Evolutionary conservation across 2,888 invertebrate species (phyloP).

Genomic region (Platycheirus albimanus): DNA sequence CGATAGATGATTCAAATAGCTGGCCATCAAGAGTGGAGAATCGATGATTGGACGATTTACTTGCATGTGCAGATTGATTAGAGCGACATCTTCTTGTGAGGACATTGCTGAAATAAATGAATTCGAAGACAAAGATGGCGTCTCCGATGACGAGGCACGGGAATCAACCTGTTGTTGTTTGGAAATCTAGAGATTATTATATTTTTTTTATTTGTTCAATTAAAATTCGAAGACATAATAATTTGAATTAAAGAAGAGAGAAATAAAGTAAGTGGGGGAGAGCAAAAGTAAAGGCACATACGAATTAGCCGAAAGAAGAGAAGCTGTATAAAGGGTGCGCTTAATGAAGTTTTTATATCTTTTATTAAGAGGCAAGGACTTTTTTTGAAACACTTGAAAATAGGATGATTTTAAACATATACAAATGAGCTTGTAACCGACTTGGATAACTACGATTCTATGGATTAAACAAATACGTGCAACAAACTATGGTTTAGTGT

Average conservation of each 20-base stretch:
- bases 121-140: constrained; percentile 91
- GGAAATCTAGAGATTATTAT: constrained; percentile 57
- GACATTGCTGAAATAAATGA: constrained; percentile 95
- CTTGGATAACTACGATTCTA: neutral
- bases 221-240: neutral
- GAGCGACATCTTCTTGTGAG: constrained; percentile 95
- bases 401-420: constrained; percentile 5
- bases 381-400: too few relatives aligned
- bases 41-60: constrained; percentile 95
- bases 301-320: neutral
- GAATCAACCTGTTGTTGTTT: constrained; percentile 82
- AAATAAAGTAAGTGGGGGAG: neutral
- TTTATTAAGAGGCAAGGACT: neutral
- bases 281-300: constrained; percentile 13
- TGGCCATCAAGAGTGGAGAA: constrained; percentile 96
- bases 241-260: too few relatives aligned
- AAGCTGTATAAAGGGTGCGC: constrained; percentile 5
- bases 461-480: constrained; percentile 40
- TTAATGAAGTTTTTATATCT: neutral
- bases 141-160: constrained; percentile 87
- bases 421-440: neutral
- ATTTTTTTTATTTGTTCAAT: neutral
- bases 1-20: constrained; percentile 95
- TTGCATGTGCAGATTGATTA: constrained; percentile 97
- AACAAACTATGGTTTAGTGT: constrained; percentile 21